Evolutionary conservation across 2,888 invertebrate species (phyloP).

Genomic region (Papilio gigon): DNA sequence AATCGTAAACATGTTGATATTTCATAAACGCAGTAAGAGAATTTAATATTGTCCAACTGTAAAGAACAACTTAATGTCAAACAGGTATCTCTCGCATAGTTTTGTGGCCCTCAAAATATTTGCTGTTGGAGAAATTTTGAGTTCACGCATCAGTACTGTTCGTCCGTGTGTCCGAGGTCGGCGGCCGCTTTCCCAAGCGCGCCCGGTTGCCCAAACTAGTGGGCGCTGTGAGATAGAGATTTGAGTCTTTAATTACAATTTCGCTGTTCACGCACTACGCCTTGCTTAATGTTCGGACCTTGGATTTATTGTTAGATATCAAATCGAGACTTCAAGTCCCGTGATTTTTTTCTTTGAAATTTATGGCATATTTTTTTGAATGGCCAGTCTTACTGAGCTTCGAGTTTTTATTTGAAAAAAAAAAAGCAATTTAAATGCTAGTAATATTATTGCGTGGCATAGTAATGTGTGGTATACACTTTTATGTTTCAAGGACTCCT

Average conservation of each 20-base stretch:
- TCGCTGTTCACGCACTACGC: slow-evolving; percentile 77
- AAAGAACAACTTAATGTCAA: slow-evolving; percentile 9
- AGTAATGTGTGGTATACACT: too few relatives aligned
- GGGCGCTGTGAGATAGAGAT: slow-evolving; percentile 58
- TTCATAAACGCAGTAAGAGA: slow-evolving; percentile 24
- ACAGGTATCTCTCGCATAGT: slow-evolving; percentile 5
- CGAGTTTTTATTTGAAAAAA: not conserved
- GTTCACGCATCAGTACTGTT: slow-evolving; percentile 28
- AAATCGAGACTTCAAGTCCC: slow-evolving; percentile 1
- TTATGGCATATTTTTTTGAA: not conserved
- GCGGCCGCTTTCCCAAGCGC: slow-evolving; percentile 53
- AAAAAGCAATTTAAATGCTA: not conserved
- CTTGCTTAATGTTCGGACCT: slow-evolving; percentile 74
- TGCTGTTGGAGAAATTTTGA: slow-evolving; percentile 31
- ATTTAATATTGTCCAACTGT: slow-evolving; percentile 1
- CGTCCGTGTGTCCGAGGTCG: slow-evolving; percentile 52
- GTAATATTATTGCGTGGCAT: too few relatives aligned
- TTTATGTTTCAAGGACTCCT: too few relatives aligned
- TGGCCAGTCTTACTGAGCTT: not conserved
- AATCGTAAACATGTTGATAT: slow-evolving; percentile 30
- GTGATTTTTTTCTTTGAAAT: slow-evolving; percentile 19
- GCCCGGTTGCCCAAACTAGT: slow-evolving; percentile 46
- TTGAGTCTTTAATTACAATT: slow-evolving; percentile 74
- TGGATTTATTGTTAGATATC: slow-evolving; percentile 49
- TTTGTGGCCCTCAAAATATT: slow-evolving; percentile 37